These are phyloP conservation scores for Spheniscus humboldti DNA, from an alignment of 2,797 vertebrate species.

Conservation along the genomic window DNA sequence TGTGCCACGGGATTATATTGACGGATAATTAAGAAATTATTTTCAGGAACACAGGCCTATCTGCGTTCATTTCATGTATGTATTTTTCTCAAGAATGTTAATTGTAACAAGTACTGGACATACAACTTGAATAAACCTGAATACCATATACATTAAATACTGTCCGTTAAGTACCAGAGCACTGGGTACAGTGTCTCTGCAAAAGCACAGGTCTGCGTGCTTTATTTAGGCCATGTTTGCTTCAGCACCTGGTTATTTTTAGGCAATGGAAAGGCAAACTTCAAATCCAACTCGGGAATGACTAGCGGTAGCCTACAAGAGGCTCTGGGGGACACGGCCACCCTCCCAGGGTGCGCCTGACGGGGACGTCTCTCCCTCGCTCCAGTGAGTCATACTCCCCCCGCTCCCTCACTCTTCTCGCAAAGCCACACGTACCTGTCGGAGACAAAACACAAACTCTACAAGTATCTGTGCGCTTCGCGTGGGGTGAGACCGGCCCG, in stretches of 20 bases:
- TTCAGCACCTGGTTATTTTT: background rate
- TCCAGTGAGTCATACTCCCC: background rate
- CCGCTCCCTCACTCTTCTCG: background rate
- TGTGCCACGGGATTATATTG: background rate
- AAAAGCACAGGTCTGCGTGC: fast-evolving
- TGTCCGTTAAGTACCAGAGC: fast-evolving
- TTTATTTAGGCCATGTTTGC: background rate
- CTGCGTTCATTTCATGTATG: fast-evolving
- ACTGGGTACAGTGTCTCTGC: fast-evolving
- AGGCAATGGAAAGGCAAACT: background rate
- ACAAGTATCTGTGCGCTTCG: background rate
- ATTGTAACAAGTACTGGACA: too few species aligned
- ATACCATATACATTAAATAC: fast-evolving
- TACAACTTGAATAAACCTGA: fast-evolving
- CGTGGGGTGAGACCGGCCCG: background rate
- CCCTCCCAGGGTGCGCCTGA: background rate
- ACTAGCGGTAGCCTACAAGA: too few species aligned
- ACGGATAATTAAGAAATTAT: background rate
- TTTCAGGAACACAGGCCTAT: background rate
- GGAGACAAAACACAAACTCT: background rate
- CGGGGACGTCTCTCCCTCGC: too few species aligned
- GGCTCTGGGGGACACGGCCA: background rate
- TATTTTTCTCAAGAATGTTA: background rate
- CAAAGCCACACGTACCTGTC: background rate
- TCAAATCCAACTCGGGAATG: fast-evolving